These are phyloP conservation scores for Tetragonula clypearis DNA, from an alignment of 1,140 invertebrate genomes.

Conservation along the genomic window DNA sequence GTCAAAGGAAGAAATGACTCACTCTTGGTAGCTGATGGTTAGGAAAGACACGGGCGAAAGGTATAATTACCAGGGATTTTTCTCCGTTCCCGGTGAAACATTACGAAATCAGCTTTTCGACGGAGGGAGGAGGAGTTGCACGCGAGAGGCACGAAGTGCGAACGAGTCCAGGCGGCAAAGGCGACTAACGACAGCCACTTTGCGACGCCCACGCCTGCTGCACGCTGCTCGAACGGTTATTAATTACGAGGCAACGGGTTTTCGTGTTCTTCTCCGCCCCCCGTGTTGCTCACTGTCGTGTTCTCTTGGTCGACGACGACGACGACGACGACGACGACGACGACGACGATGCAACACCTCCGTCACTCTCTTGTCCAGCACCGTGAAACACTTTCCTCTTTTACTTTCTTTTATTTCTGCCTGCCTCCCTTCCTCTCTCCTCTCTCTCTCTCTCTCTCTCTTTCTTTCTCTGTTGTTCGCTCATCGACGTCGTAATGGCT, in stretches of 20 bases:
- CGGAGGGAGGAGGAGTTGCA: not conserved
- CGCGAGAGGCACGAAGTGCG: conserved; percentile 33
- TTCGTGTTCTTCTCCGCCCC: conserved; percentile 48
- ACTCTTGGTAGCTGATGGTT: too few species aligned
- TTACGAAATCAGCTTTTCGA: conserved; percentile 31
- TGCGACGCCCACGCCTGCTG: conserved; percentile 45
- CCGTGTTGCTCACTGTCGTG: conserved; percentile 32
- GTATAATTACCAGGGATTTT: conserved; percentile 45
- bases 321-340: conserved; percentile 5
- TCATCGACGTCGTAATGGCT: conserved; percentile 29
- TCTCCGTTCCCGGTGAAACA: conserved; percentile 18
- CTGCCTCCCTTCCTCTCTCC: too few species aligned
- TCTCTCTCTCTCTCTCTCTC: not conserved
- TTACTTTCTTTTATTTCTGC: not conserved
- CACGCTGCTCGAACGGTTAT: conserved; percentile 54
- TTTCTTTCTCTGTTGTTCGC: not conserved
- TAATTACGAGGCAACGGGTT: conserved; percentile 54
- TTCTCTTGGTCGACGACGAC: conserved; percentile 26
- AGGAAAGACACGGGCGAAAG: not conserved
- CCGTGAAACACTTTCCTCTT: not conserved
- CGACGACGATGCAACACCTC: not conserved
- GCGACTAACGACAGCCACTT: conserved; percentile 60
- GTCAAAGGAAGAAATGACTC: not conserved
- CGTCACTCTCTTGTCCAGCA: conserved; percentile 22
- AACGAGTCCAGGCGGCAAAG: conserved; percentile 21